These are phyloP conservation scores for Taurulus bubalis DNA, from an alignment of 2,113 vertebrate species.

Conservation along the genomic window DNA sequence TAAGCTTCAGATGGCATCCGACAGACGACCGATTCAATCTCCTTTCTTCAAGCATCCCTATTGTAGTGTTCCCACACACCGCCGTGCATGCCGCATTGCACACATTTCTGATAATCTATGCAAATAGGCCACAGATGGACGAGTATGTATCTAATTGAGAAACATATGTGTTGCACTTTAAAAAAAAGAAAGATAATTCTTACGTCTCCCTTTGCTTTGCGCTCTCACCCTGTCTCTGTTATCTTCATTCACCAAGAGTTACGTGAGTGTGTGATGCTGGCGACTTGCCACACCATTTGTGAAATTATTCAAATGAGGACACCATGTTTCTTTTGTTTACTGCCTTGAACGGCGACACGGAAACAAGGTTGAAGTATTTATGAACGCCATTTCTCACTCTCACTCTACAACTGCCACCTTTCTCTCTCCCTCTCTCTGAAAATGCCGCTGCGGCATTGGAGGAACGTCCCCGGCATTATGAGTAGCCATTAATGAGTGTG, in stretches of 20 bases:
- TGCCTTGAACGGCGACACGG: slow-evolving; percentile 62
- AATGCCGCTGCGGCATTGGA: slow-evolving; percentile 60
- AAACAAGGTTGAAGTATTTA: slow-evolving; percentile 77
- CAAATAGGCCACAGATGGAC: slow-evolving; percentile 75
- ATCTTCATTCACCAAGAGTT: slow-evolving; percentile 58
- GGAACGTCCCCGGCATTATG: slow-evolving; percentile 72
- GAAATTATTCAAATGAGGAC: slow-evolving; percentile 81
- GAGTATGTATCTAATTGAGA: slow-evolving; percentile 59
- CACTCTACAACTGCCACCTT: slow-evolving; percentile 12
- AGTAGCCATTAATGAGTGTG: slow-evolving; percentile 83
- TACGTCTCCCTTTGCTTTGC: slow-evolving; percentile 16
- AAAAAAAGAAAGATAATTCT: slow-evolving; percentile 48
- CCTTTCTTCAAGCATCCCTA: slow-evolving; percentile 47
- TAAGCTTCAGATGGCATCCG: slow-evolving; percentile 69
- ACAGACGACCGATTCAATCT: slow-evolving; percentile 65
- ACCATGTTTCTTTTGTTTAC: slow-evolving; percentile 76
- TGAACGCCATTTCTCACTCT: slow-evolving; percentile 66
- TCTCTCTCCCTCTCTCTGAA: background rate
- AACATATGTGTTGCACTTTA: slow-evolving; percentile 62
- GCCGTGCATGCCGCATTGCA: slow-evolving; percentile 28
- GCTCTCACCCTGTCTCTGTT: slow-evolving; percentile 9
- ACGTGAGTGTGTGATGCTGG: slow-evolving; percentile 55
- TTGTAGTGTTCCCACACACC: slow-evolving; percentile 61
- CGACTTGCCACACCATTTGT: slow-evolving; percentile 67
- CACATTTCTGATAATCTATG: slow-evolving; percentile 62